Conservation (phyloP, 2,888 invertebrate genomes). For the Adelphocoris suturalis region DNA sequence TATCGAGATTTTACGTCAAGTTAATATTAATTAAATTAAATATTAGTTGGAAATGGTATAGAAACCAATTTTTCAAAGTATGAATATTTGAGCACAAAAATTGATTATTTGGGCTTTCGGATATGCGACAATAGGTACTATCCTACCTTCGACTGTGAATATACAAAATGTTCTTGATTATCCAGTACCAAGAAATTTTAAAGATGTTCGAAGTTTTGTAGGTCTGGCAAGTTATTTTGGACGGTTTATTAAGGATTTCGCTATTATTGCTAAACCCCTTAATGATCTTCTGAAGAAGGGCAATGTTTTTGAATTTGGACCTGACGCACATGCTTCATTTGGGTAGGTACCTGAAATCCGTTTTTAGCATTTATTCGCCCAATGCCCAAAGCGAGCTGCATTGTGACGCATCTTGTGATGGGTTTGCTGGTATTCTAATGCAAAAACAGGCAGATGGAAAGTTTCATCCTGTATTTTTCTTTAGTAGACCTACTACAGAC, state of each 20-base stretch:
- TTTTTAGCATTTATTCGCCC: not conserved
- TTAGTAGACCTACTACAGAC: constrained; percentile 5
- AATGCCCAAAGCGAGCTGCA: not conserved
- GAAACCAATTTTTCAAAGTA: too few relatives aligned
- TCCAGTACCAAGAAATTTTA: not conserved
- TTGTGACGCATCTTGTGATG: constrained; percentile 33
- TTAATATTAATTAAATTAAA: too few relatives aligned
- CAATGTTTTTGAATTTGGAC: not conserved
- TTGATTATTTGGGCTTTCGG: too few relatives aligned
- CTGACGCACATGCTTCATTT: not conserved
- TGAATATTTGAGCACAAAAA: too few relatives aligned
- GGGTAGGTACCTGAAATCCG: not conserved
- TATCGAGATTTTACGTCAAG: too few relatives aligned
- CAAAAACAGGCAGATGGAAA: constrained; percentile 39
- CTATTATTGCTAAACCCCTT: not conserved
- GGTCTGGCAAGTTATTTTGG: not conserved
- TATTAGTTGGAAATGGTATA: too few relatives aligned
- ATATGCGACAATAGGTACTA: too few relatives aligned
- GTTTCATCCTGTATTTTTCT: constrained; percentile 56
- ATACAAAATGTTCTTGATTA: not conserved
- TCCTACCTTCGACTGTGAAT: too few relatives aligned
- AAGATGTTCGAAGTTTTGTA: not conserved
- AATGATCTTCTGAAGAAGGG: not conserved
- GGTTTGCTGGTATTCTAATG: constrained; percentile 31
- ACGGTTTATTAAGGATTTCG: not conserved